phyloP scores from a whole-genome alignment of 2,888 invertebrate genomes.

The Drosophila quinaria region DNA sequence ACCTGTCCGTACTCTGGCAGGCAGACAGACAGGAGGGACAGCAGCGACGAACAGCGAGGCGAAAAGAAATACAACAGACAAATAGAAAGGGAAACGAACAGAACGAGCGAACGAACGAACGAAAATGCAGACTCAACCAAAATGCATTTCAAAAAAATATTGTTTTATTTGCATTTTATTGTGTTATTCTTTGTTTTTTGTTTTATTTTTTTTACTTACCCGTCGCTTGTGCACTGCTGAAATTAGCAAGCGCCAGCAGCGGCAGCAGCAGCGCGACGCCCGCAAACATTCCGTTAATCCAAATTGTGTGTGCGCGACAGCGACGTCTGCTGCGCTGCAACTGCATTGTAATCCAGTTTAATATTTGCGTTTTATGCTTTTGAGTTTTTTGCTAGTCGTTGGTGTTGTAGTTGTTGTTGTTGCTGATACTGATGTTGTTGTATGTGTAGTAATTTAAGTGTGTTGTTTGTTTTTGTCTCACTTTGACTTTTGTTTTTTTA shows the following conservation, averaged over 20 bases:
- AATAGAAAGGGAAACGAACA: slow-evolving; percentile 62
- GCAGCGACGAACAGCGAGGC: slow-evolving; percentile 49
- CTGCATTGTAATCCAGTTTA: slow-evolving; percentile 78
- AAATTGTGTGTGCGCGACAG: slow-evolving; percentile 74
- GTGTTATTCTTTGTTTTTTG: slow-evolving; percentile 1
- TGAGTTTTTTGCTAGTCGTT: slow-evolving; percentile 42
- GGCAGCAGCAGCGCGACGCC: slow-evolving; percentile 67
- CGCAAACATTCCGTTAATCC: slow-evolving; percentile 76
- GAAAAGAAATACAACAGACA: slow-evolving; percentile 52
- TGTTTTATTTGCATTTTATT: slow-evolving; percentile 15
- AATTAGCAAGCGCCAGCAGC: slow-evolving; percentile 69
- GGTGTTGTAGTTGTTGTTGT: slow-evolving; percentile 8
- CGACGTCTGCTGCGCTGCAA: slow-evolving; percentile 79
- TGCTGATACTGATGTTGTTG: slow-evolving; percentile 18
- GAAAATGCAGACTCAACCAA: slow-evolving; percentile 55
- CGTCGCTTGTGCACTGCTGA: slow-evolving; percentile 68
- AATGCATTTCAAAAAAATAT: slow-evolving; percentile 45
- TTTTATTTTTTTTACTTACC: slow-evolving; percentile 60
- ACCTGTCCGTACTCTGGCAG: slow-evolving; percentile 64
- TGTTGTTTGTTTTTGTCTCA: slow-evolving; percentile 46
- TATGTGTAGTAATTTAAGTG: slow-evolving; percentile 41
- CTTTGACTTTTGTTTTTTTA: slow-evolving; percentile 46
- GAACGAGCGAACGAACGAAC: slow-evolving; percentile 41
- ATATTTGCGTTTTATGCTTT: slow-evolving; percentile 62
- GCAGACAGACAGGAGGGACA: slow-evolving; percentile 32